Evolutionary conservation across 2,113 vertebrate genomes (phyloP), one percentile per base, ranked within the genome.

Genomic region (Taxidea taxus): DNA sequence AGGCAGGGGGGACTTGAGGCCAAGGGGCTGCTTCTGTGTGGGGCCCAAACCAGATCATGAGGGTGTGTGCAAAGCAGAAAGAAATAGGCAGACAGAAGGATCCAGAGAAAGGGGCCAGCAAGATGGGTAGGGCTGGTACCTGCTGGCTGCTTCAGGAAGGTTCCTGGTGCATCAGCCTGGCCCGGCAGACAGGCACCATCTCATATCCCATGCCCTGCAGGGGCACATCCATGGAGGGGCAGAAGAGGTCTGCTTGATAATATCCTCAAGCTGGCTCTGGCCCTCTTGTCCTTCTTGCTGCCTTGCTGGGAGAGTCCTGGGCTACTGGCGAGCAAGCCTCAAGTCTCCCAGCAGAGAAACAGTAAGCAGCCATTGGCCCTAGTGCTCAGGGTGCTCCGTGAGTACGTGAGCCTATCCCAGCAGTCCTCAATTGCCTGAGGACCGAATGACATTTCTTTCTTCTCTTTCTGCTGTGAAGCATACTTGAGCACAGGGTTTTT

Each of bases 391-490:
- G 75, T 5, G 62, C 58, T 44, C 1, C 12, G n/a, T 44, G 64
- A 47, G 54, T 58, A 14, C 0, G 0, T 42, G 29, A 72, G 49
- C 60, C 74, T 29, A 21, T 21, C 34, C 34, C 27, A 42, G 72
- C 15, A 31, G 74, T 9, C 23, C 64, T 88, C 5, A 0, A 51
- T 23, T 39, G 31, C 29, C 87, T 14, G 12, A 27, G 78, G 15
- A 37, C 82, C 5, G 4, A 84, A 47, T 11, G 23, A 18, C 54
- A 47, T 75, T 83, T 89, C 91, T 83, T 91, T 91, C 77, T 86
- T 92, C 51, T 85, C 44, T 39, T 74, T 51, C 10, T 16, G 15
- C 62, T 49, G 3, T 68, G 25, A 77, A 90, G 75, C 54, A 23
- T 14, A 74, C 16, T 90, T 87, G 64, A 66, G 64, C 78, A 44